Conservation (phyloP, 2,797 vertebrate species). For the Enteromius trimaculatus region DNA sequence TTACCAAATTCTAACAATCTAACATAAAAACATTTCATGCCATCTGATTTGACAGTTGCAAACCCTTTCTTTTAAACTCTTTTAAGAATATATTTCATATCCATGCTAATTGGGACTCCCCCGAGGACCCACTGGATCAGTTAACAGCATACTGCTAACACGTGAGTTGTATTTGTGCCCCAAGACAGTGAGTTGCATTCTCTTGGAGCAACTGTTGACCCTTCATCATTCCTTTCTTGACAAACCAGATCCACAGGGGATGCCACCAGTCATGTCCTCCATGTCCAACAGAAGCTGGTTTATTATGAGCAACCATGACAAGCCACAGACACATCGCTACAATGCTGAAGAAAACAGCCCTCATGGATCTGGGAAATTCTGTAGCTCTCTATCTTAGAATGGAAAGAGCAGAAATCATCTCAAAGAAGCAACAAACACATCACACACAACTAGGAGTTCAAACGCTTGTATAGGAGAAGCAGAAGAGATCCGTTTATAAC, state of each 20-base stretch:
- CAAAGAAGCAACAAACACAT: not conserved
- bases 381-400: not conserved
- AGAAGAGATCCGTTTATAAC: not conserved
- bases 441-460: not conserved
- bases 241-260: constrained; percentile 18
- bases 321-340: not conserved
- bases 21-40: not conserved
- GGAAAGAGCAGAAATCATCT: not conserved
- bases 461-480: not conserved
- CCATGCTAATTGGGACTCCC: not conserved
- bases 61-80: not conserved
- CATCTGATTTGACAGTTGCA: not conserved
- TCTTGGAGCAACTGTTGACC: constrained; percentile 34
- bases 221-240: constrained; percentile 29
- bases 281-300: constrained; percentile 35
- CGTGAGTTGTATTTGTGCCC: constrained; percentile 16
- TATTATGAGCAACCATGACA: constrained; percentile 1
- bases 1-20: not conserved
- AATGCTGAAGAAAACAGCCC: not conserved
- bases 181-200: constrained; percentile 30
- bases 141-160: constrained; percentile 20
- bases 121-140: not conserved
- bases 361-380: not conserved
- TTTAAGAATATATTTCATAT: constrained; percentile 2
- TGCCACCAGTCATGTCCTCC: constrained; percentile 23